Percentiles rank a stretch among this genome's conserved stretches.
Evolutionary conservation across 1,140 invertebrate species (phyloP).

Genomic region (Pteromalus puparum): DNA sequence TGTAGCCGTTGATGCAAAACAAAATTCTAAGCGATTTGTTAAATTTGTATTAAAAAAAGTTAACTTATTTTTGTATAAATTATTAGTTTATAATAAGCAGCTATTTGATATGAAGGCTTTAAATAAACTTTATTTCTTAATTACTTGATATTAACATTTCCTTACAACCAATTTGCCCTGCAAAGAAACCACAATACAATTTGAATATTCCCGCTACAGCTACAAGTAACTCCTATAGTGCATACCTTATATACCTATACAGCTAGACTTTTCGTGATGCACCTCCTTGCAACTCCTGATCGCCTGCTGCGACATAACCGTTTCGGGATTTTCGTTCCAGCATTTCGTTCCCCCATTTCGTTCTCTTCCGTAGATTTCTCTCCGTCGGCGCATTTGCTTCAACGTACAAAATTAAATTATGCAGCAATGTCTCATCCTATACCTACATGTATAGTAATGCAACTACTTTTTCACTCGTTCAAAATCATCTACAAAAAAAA

Average conservation of each 20-base stretch:
- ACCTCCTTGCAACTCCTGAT: background rate
- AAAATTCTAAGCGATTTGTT: too few relatives aligned
- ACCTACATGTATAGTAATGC: background rate
- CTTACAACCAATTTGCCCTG: too few relatives aligned
- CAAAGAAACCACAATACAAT: background rate
- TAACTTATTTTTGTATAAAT: too few relatives aligned
- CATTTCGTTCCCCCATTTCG: constrained; percentile 46
- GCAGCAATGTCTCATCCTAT: too few relatives aligned
- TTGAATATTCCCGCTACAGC: background rate
- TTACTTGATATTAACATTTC: too few relatives aligned
- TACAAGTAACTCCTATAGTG: background rate
- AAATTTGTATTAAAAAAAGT: too few relatives aligned
- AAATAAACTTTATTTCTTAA: too few relatives aligned
- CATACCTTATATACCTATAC: background rate
- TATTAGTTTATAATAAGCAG: too few relatives aligned
- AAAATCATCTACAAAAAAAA: background rate
- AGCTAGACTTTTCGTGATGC: background rate
- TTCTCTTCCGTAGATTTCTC: constrained; percentile 7
- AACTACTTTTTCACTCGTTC: background rate
- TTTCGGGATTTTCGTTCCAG: constrained; percentile 51
- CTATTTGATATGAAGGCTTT: too few relatives aligned
- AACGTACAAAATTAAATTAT: background rate
- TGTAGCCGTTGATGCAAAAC: too few relatives aligned
- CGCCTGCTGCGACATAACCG: constrained; percentile 20
- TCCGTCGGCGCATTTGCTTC: background rate